Evolutionary conservation across 2,888 invertebrate genomes (phyloP).

Genomic region (Parnassius mnemosyne): DNA sequence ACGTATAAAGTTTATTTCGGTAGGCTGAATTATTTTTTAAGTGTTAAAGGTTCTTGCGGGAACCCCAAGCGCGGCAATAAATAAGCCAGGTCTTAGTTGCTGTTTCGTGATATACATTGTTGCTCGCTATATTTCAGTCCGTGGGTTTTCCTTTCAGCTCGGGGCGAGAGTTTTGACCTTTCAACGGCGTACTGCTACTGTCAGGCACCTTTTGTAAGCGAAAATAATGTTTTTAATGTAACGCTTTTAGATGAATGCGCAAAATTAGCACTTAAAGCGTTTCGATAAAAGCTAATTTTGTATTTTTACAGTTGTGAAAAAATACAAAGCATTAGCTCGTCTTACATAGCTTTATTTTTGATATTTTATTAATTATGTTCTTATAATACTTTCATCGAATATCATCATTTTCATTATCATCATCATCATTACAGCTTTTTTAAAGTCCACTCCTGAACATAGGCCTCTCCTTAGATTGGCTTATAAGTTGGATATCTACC

Average conservation of each 20-base stretch:
- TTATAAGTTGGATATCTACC: too few species aligned
- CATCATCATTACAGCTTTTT: too few species aligned
- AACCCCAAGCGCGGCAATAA: slow-evolving; percentile 46
- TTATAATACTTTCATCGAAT: too few species aligned
- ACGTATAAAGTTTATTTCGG: slow-evolving; percentile 16
- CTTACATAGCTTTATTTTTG: too few species aligned
- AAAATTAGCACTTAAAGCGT: slow-evolving; percentile 19
- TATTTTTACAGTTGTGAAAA: neutral
- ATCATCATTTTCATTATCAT: too few species aligned
- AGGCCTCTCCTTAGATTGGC: too few species aligned
- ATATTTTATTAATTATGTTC: too few species aligned
- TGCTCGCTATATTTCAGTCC: slow-evolving; percentile 16
- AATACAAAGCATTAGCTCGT: too few species aligned
- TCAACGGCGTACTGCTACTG: slow-evolving; percentile 13
- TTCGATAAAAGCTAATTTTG: neutral
- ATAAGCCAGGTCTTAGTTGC: slow-evolving; percentile 41
- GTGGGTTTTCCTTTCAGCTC: slow-evolving; percentile 25
- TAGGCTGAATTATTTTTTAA: slow-evolving; percentile 57
- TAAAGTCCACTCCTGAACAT: too few species aligned
- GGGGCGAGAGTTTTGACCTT: slow-evolving; percentile 23
- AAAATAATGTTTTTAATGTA: slow-evolving; percentile 23
- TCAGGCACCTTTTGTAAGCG: slow-evolving; percentile 23
- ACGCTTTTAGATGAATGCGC: neutral
- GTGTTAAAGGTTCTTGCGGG: slow-evolving; percentile 56
- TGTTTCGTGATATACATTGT: slow-evolving; percentile 39